Evolutionary conservation across 2,113 vertebrate genomes (phyloP).

Genomic region (Puma concolor): DNA sequence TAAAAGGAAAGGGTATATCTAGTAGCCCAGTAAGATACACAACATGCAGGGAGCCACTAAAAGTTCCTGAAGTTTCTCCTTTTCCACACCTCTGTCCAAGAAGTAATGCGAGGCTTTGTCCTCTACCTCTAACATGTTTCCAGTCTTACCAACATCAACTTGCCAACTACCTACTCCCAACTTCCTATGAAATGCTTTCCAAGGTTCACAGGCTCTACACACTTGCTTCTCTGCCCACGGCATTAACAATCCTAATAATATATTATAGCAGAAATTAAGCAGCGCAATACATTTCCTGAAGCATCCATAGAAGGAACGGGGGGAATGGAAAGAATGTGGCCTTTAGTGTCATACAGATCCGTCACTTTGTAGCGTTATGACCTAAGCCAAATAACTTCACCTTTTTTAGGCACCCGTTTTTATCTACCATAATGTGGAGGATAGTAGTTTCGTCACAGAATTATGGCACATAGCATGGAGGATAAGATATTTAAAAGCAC

Average conservation of each 20-base stretch:
- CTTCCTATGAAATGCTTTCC: background rate
- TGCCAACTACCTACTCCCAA: background rate
- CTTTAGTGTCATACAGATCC: background rate
- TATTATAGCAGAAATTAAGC: slow-evolving; percentile 15
- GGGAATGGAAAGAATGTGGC: background rate
- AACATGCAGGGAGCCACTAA: background rate
- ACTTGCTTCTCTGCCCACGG: background rate
- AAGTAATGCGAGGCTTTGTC: background rate
- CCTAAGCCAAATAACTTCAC: background rate
- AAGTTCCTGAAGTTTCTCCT: background rate
- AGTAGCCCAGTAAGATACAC: background rate
- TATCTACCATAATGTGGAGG: background rate
- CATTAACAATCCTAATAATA: background rate
- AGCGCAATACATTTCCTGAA: background rate
- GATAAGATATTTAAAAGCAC: background rate
- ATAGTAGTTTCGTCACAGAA: background rate
- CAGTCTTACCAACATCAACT: background rate
- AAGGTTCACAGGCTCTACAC: background rate
- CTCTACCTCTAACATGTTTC: background rate
- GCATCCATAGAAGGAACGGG: background rate
- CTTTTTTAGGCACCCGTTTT: background rate
- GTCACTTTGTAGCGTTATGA: slow-evolving; percentile 1
- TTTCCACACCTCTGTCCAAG: background rate
- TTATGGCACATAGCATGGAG: background rate
- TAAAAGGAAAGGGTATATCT: background rate